Conservation (phyloP, 2,888 invertebrate species). For the Conus canariensis region DNA sequence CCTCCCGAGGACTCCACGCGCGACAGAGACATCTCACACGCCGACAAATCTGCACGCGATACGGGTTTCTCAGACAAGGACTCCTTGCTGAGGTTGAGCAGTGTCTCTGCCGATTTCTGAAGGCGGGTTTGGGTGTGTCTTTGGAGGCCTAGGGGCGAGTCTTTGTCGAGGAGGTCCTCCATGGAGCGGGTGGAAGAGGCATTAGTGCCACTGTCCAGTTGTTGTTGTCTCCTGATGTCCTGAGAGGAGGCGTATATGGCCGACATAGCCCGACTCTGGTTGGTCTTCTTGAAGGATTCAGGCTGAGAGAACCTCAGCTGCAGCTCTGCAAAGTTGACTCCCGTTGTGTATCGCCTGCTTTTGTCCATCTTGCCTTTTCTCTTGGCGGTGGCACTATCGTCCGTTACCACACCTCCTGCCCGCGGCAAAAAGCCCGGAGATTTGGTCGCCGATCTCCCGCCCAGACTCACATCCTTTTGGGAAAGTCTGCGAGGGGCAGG, state of each 20-base stretch:
- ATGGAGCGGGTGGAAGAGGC: slow-evolving; percentile 12
- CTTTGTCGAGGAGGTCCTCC: slow-evolving; percentile 3
- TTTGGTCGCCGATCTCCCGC: neutral
- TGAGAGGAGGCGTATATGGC: slow-evolving; percentile 42
- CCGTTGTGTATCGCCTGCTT: slow-evolving; percentile 42
- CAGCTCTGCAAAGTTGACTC: slow-evolving; percentile 42
- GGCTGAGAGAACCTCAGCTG: slow-evolving; percentile 38
- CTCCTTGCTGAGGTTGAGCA: slow-evolving; percentile 21
- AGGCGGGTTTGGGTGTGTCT: neutral
- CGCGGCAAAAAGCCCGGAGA: neutral
- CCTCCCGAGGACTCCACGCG: neutral
- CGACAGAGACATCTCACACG: neutral
- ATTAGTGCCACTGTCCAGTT: neutral
- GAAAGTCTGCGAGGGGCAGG: neutral
- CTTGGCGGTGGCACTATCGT: neutral
- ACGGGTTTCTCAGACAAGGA: neutral
- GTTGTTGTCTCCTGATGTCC: neutral
- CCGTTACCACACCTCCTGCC: neutral
- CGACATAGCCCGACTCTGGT: slow-evolving; percentile 40
- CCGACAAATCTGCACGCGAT: neutral
- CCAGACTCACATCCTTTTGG: neutral
- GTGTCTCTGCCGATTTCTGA: neutral
- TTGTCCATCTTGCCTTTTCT: slow-evolving; percentile 33
- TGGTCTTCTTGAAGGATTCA: neutral
- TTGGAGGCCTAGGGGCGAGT: neutral